A percentile compares a stretch with the other conserved stretches of the same genome.
These are phyloP conservation scores for Podiceps cristatus DNA, from an alignment of 2,113 vertebrate genomes.

Conservation along the genomic window DNA sequence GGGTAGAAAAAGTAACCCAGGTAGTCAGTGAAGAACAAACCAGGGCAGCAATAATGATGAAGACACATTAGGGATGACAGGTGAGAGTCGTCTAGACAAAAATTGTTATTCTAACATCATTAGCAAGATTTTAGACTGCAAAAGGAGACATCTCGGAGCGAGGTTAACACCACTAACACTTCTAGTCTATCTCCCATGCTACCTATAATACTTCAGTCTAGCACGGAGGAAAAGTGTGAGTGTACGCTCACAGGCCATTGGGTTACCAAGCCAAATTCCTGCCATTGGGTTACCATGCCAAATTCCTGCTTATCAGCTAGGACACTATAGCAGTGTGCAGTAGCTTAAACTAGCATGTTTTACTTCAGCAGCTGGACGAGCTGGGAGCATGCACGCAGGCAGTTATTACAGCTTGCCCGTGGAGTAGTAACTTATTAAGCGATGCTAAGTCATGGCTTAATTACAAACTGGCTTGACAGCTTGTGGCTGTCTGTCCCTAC, in stretches of 20 bases:
- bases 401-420: constrained; percentile 32
- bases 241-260: neutral
- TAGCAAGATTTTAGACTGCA: neutral
- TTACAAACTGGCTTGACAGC: constrained; percentile 66
- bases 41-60: neutral
- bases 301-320: neutral
- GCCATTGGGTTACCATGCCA: neutral
- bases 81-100: neutral
- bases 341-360: neutral
- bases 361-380: neutral
- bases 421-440: constrained; percentile 43
- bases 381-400: neutral
- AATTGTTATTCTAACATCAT: neutral
- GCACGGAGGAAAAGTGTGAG: neutral
- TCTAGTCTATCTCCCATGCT: neutral
- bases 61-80: neutral
- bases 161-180: neutral
- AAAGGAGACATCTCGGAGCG: neutral
- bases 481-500: constrained; percentile 45
- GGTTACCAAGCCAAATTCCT: neutral
- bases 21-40: neutral
- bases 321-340: neutral
- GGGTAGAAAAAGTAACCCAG: neutral
- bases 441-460: constrained; percentile 51
- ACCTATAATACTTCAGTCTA: neutral